Conservation (phyloP, 2,113 vertebrate species). For the Ctenodactylus gundi region DNA sequence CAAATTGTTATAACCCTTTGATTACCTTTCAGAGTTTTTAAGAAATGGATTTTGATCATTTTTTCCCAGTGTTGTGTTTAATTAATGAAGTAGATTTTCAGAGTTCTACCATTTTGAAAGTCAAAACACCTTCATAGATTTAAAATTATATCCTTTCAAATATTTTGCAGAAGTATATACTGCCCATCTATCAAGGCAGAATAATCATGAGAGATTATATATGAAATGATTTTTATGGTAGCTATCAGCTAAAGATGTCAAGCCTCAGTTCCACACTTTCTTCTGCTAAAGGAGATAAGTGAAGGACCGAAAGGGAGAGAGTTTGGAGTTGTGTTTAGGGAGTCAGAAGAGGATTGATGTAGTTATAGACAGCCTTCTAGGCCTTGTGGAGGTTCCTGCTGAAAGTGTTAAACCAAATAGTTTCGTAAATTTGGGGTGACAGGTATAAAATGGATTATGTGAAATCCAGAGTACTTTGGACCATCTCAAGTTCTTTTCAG, state of each 20-base stretch:
- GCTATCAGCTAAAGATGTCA: background rate
- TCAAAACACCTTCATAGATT: background rate
- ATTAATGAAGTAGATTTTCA: background rate
- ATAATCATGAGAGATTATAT: background rate
- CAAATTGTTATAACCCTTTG: background rate
- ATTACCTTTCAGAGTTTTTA: background rate
- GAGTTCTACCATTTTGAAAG: background rate
- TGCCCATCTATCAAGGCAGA: background rate
- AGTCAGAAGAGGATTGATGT: background rate
- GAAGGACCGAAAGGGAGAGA: background rate
- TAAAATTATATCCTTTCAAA: background rate
- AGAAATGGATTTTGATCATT: background rate
- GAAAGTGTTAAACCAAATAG: background rate
- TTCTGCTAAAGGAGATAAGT: background rate
- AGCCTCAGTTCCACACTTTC: background rate
- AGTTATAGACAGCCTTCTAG: background rate
- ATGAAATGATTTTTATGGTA: background rate
- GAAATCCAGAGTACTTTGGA: background rate
- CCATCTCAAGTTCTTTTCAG: background rate
- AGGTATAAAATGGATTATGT: background rate
- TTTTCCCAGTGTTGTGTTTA: background rate
- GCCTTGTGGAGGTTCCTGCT: background rate
- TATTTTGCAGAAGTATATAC: background rate
- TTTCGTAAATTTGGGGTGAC: conserved; percentile 16
- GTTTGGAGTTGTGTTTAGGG: background rate